phyloP scores from a whole-genome alignment of 1,140 invertebrate species.

The Brachionus asplanchnoidis region DNA sequence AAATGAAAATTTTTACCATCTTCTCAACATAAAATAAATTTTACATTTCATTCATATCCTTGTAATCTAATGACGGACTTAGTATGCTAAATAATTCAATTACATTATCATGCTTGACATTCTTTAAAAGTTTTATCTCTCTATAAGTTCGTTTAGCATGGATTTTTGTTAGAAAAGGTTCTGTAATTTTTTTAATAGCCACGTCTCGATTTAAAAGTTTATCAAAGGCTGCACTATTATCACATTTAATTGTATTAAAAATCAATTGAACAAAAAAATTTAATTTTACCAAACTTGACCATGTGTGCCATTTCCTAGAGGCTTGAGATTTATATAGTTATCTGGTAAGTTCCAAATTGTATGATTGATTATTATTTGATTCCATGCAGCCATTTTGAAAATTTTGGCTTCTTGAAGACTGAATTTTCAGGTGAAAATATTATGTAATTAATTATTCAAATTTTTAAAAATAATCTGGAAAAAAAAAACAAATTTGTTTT shows the following conservation, averaged over 20 bases:
- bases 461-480: neutral
- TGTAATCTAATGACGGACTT: slow-evolving; percentile 68
- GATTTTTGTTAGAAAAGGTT: slow-evolving; percentile 58
- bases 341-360: neutral
- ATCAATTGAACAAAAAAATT: too few relatives aligned
- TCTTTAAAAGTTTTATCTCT: slow-evolving; percentile 57
- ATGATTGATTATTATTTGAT: neutral
- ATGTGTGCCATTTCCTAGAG: slow-evolving; percentile 3
- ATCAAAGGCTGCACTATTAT: neutral
- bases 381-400: neutral
- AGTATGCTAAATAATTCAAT: slow-evolving; percentile 87
- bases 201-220: slow-evolving; percentile 45
- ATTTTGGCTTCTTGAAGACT: neutral
- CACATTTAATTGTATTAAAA: too few relatives aligned
- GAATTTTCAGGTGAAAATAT: neutral
- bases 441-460: neutral
- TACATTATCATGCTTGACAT: slow-evolving; percentile 60
- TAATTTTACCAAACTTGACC: neutral
- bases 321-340: neutral
- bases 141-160: slow-evolving; percentile 60
- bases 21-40: slow-evolving; percentile 65
- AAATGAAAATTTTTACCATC: slow-evolving; percentile 85
- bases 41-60: slow-evolving; percentile 79
- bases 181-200: slow-evolving; percentile 61
- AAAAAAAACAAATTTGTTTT: neutral